phyloP scores from a whole-genome alignment of 2,797 vertebrate genomes.

The Clarias laeviceps region DNA sequence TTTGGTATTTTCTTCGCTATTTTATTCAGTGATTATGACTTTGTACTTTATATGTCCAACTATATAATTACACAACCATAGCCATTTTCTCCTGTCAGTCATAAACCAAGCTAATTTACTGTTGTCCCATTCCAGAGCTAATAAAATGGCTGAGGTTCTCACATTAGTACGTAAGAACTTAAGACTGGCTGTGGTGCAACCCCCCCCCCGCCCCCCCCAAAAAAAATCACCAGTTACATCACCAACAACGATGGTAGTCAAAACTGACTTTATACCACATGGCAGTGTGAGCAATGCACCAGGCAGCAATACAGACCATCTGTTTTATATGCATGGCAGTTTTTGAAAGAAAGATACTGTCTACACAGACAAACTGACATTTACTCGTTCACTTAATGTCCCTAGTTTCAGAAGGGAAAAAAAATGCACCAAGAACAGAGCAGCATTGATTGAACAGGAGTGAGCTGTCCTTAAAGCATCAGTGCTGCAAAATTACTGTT shows the following conservation, averaged over 20 bases:
- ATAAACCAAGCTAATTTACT: not conserved
- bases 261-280: constrained; percentile 19
- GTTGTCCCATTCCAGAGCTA: not conserved
- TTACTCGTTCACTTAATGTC: constrained; percentile 14
- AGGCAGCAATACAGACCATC: constrained; percentile 26
- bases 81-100: not conserved
- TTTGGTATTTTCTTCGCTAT: not conserved
- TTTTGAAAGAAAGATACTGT: constrained; percentile 31
- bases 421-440: constrained; percentile 10
- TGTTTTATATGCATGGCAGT: constrained; percentile 27
- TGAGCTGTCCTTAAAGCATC: not conserved
- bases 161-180: not conserved
- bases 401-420: constrained; percentile 10
- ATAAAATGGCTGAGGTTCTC: not conserved
- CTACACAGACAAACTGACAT: constrained; percentile 14
- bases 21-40: constrained; percentile 2
- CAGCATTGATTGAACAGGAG: constrained; percentile 18
- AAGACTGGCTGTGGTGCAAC: not conserved
- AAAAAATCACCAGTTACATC: constrained; percentile 16
- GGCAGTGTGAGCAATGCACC: constrained; percentile 1
- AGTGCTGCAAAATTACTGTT: constrained; percentile 5
- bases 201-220: too few species aligned
- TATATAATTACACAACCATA: not conserved
- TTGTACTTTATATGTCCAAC: not conserved
- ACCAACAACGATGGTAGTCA: constrained; percentile 4